Evolutionary conservation across 1,140 invertebrate genomes (phyloP).

Genomic region (Apis laboriosa): DNA sequence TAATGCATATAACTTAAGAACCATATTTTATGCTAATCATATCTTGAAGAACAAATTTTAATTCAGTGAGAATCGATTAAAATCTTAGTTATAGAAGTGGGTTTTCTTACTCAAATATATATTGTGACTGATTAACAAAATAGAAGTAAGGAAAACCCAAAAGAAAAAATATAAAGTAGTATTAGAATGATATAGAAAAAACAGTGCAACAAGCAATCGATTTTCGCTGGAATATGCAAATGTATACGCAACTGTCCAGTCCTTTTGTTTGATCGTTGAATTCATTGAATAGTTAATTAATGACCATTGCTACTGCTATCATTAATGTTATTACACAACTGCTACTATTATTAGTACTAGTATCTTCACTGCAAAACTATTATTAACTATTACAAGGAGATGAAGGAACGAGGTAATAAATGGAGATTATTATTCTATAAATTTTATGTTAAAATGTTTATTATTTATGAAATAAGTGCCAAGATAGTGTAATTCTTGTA

Average conservation of each 20-base stretch:
- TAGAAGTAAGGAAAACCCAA: constrained; percentile 8
- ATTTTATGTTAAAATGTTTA: constrained; percentile 10
- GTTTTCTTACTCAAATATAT: constrained; percentile 24
- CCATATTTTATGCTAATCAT: constrained; percentile 37
- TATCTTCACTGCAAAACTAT: constrained; percentile 54
- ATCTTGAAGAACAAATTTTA: constrained; percentile 14
- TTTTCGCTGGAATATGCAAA: constrained; percentile 44
- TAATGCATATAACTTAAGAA: constrained; percentile 12
- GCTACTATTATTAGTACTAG: constrained; percentile 63
- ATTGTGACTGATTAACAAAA: constrained; percentile 23
- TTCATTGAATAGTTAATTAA: constrained; percentile 40
- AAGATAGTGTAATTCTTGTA: constrained; percentile 31
- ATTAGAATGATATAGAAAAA: constrained; percentile 22
- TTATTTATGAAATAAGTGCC: constrained; percentile 30
- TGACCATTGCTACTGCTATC: constrained; percentile 54
- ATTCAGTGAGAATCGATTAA: constrained; percentile 38
- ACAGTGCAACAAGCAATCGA: constrained; percentile 1
- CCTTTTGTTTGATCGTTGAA: constrained; percentile 50
- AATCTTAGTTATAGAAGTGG: background rate
- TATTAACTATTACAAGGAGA: constrained; percentile 60
- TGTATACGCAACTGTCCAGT: constrained; percentile 56
- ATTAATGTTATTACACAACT: constrained; percentile 62
- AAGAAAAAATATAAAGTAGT: constrained; percentile 18
- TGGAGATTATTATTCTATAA: background rate
- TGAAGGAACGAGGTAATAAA: constrained; percentile 54